Evolutionary conservation across 2,888 invertebrate species (phyloP), one percentile per base, ranked within the genome.

Genomic region (Yponomeuta malinellus): DNA sequence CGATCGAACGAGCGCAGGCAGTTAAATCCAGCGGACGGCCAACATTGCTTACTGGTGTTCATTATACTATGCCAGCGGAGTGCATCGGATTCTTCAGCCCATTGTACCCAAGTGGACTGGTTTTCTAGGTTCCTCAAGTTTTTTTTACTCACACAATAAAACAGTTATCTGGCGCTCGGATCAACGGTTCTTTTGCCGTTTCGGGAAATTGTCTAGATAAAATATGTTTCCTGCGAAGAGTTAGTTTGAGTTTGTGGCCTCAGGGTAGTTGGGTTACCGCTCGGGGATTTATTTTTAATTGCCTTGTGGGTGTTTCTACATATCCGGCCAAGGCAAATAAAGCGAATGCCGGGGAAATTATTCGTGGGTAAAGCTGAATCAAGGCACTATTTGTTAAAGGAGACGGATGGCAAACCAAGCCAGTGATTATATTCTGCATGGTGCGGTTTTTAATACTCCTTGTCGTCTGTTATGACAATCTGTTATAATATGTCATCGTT

Each of bases 171-270:
- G 52, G 3, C 52, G 52, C 52, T 15, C 52, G 52, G 52, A 59
- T 59, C 52, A 59, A 59, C 52, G 52, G 52, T 59, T 59, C 52
- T 59, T 59, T 59, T 59, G 52, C 52, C 52, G 52, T 59, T 59
- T 59, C 52, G 52, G 52, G 52, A 59, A 59, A 59, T 59, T 59
- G 52, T 59, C 52, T 59, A 15, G 52, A 59, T 59, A 59, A 59
- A 59, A 15, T 15, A 59, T 59, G 52, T 59, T 59, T 59, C 52
- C 52, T 59, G 52, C 15, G 52, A 12, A 15, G 52, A 59, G 15
- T 52, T 52, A 52, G 52, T 59, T 59, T 12, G 12, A 59, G 52
- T 59, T 59, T 59, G 12, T 15, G 52, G 52, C 15, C 15, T 59
- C 15, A 8, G 52, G 15, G 12, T 59, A 59, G 52, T 59, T 59